phyloP scores from a whole-genome alignment of 2,888 invertebrate genomes.

The Dilophus febrilis region DNA sequence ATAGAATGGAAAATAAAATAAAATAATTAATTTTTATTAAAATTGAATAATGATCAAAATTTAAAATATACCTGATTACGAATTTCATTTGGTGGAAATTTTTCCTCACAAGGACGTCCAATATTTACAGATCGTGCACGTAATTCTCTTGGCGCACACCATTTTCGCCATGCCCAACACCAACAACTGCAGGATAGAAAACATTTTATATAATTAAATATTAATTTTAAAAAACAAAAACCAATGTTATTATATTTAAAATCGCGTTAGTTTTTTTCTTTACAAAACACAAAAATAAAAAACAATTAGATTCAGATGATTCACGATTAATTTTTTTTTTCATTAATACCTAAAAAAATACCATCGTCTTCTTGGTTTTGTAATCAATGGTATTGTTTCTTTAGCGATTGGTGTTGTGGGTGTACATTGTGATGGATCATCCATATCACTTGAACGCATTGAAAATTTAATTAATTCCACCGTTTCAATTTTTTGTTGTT shows the following conservation, averaged over 20 bases:
- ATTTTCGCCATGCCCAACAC: constrained; percentile 53
- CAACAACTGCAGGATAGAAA: constrained; percentile 51
- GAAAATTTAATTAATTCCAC: neutral
- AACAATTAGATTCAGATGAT: no score
- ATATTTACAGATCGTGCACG: constrained; percentile 60
- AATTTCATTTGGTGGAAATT: constrained; percentile 88
- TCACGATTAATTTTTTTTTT: no score
- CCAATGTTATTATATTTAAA: no score
- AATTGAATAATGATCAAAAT: neutral
- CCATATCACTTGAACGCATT: constrained; percentile 16
- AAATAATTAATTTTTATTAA: constrained; percentile 11
- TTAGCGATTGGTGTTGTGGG: constrained; percentile 35
- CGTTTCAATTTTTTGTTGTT: neutral
- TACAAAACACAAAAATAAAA: constrained; percentile 1
- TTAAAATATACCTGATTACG: constrained; percentile 55
- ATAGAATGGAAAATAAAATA: constrained; percentile 26
- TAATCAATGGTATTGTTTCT: constrained; percentile 55
- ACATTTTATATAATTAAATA: no score
- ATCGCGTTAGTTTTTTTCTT: no score
- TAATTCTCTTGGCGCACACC: constrained; percentile 55
- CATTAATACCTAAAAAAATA: constrained; percentile 41
- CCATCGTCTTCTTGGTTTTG: constrained; percentile 41
- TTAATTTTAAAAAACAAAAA: no score
- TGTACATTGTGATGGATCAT: constrained; percentile 31
- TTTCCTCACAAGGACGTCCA: constrained; percentile 59